A percentile compares a stretch with the other conserved stretches of the same genome.
phyloP scores from a whole-genome alignment of 1,140 invertebrate genomes.

The Drosophila athabasca region DNA sequence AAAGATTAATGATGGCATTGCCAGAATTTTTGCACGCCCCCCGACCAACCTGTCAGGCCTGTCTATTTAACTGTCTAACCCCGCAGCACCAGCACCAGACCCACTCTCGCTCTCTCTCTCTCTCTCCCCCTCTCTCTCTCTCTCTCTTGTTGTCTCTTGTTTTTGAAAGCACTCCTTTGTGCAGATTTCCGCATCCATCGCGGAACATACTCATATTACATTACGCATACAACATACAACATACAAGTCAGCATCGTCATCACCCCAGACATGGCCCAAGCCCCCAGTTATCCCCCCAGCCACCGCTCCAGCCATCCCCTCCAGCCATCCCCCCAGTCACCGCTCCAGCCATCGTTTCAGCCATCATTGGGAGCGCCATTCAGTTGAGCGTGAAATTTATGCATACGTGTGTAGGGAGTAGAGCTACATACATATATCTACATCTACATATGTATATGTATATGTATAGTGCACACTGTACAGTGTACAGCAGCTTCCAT shows the following conservation, averaged over 20 bases:
- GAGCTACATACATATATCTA: slow-evolving; percentile 4
- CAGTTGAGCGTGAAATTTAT: slow-evolving; percentile 79
- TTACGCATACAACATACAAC: slow-evolving; percentile 3
- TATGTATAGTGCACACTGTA: background rate
- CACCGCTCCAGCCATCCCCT: too few relatives aligned
- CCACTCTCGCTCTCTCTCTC: too few relatives aligned
- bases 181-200: slow-evolving; percentile 71
- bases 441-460: background rate
- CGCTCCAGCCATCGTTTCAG: too few relatives aligned
- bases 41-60: slow-evolving; percentile 64
- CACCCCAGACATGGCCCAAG: background rate
- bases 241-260: slow-evolving; percentile 37
- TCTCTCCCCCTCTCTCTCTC: background rate
- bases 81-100: too few relatives aligned
- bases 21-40: slow-evolving; percentile 74
- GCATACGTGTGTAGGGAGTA: slow-evolving; percentile 40
- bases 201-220: slow-evolving; percentile 47
- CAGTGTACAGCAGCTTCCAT: slow-evolving; percentile 23
- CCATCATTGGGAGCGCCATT: slow-evolving; percentile 45
- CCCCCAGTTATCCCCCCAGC: too few relatives aligned
- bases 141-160: slow-evolving; percentile 22
- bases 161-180: slow-evolving; percentile 57
- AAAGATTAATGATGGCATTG: slow-evolving; percentile 79
- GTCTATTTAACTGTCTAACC: slow-evolving; percentile 77
- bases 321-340: too few relatives aligned